These are phyloP conservation scores for Poeciliopsis turrubarensis DNA, from an alignment of 2,113 vertebrate species.

Conservation along the genomic window DNA sequence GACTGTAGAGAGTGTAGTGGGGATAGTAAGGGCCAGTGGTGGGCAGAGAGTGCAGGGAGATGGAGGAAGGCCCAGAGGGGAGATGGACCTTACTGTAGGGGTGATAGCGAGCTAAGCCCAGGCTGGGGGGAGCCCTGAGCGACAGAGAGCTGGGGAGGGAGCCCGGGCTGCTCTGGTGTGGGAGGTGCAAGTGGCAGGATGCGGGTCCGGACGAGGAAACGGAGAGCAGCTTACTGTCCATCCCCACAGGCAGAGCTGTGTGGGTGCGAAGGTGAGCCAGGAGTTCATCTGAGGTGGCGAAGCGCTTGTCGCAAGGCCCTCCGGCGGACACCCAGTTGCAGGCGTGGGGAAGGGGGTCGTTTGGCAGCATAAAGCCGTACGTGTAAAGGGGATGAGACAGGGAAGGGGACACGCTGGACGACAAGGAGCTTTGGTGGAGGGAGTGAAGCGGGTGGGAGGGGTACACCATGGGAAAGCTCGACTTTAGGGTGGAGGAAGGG, in stretches of 20 bases:
- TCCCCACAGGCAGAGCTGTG: slow-evolving; percentile 86
- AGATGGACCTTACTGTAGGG: slow-evolving; percentile 95
- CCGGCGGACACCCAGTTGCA: slow-evolving; percentile 97
- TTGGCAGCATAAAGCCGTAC: slow-evolving; percentile 97
- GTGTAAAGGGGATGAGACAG: slow-evolving; percentile 93
- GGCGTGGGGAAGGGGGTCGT: slow-evolving; percentile 91
- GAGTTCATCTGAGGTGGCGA: slow-evolving; percentile 93
- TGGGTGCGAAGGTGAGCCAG: slow-evolving; percentile 94
- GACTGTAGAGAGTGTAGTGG: slow-evolving; percentile 94
- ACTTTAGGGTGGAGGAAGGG: slow-evolving; percentile 86
- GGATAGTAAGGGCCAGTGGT: slow-evolving; percentile 93
- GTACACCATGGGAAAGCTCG: slow-evolving; percentile 91
- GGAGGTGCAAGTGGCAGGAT: slow-evolving; percentile 92
- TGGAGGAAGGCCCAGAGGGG: slow-evolving; percentile 83
- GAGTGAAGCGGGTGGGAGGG: slow-evolving; percentile 91
- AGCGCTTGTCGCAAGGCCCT: slow-evolving; percentile 96
- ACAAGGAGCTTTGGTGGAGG: slow-evolving; percentile 85
- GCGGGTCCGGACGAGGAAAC: slow-evolving; percentile 80
- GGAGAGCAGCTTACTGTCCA: slow-evolving; percentile 90
- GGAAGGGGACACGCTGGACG: slow-evolving; percentile 85
- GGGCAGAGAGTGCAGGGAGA: slow-evolving; percentile 88
- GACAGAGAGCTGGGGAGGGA: slow-evolving; percentile 87
- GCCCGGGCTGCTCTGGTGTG: slow-evolving; percentile 85
- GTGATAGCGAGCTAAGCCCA: slow-evolving; percentile 94
- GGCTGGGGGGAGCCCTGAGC: slow-evolving; percentile 89